Base-by-base conservation (phyloP, 2,888 invertebrate genomes). In the Lochmaea capreae region DNA sequence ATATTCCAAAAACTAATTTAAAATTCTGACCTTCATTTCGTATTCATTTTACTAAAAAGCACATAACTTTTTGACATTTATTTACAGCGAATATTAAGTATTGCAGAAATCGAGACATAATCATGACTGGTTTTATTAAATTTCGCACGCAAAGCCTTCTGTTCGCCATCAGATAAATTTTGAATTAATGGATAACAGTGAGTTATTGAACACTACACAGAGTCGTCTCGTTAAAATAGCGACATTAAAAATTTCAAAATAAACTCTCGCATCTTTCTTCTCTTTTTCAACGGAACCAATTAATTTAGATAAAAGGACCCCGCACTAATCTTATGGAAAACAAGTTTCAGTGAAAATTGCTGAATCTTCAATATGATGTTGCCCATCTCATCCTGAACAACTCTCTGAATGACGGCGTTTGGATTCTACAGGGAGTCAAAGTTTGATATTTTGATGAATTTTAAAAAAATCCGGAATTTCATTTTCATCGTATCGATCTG, bases 111-210 rank as follows among this genome's bases (percentile, higher is more conserved):
- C 72, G 61, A 58, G 71, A 74, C 74, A 71, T 68, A 72, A 74
- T 72, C 65, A 61, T 65, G 49, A 54, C 59, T 54, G 54, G 74
- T 49, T 72, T 58, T 72, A 74, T 72, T 72, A 68, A 75, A 75
- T 72, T 66, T 75, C 63, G 71, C 75, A 75, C 75, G 72, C 75
- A 52, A 75, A 26, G 63, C 68, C 75, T 75, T 69, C 69, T 65
- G 71, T 72, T 72, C 65, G 57, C 67, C 68, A 75, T 75, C 75
- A 75, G 75, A 75, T 75, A 75, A 75, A 65, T 65, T 72, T 65
- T 49, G 72, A 69, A 69, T 72, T 65, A 72, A 75, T 75, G 74
- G 65, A 68, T 65, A 49, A 54, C 43, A 72, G 71, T 69, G 72
- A 72, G 75, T 72, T 75, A 75, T 75, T 72, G 75, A 75, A 75